Conservation (phyloP, 2,888 invertebrate genomes). For the Zaprionus bogoriensis region DNA sequence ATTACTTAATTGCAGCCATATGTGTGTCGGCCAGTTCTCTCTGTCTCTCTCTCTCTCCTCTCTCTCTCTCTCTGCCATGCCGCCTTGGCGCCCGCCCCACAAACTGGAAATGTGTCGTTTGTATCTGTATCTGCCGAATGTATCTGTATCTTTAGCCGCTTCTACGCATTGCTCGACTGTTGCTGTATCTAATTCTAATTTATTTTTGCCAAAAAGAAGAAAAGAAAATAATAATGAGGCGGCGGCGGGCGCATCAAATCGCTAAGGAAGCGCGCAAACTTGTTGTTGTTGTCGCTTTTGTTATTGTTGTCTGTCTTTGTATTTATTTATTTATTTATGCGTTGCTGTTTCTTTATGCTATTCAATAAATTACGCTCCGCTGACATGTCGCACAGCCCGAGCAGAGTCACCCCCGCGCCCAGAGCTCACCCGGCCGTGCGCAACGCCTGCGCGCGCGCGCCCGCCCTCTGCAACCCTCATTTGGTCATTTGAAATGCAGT, state of each 20-base stretch:
- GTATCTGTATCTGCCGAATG: background rate
- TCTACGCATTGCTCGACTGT: constrained; percentile 60
- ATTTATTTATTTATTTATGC: constrained; percentile 74
- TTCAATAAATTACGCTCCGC: constrained; percentile 73
- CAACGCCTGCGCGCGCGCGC: constrained; percentile 2
- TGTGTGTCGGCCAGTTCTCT: constrained; percentile 40
- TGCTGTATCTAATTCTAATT: constrained; percentile 71
- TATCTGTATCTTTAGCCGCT: constrained; percentile 20
- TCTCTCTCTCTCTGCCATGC: background rate
- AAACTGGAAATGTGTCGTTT: constrained; percentile 69
- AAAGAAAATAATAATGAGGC: constrained; percentile 57
- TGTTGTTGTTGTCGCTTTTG: constrained; percentile 23
- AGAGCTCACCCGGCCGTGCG: background rate
- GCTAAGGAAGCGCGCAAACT: constrained; percentile 37
- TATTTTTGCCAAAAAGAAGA: constrained; percentile 64
- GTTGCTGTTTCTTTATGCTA: constrained; percentile 51
- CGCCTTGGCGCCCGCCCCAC: constrained; percentile 41
- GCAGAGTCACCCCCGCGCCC: constrained; percentile 17
- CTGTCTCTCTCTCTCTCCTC: background rate
- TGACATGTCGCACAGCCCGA: constrained; percentile 64
- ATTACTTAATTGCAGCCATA: constrained; percentile 77
- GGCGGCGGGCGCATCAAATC: constrained; percentile 16
- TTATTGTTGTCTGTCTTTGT: constrained; percentile 8
- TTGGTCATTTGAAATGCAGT: constrained; percentile 69
- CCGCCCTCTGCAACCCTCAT: constrained; percentile 40